A percentile compares a stretch with the other conserved stretches of the same genome.
phyloP scores from a whole-genome alignment of 2,888 invertebrate species.

The Glyphotaelius pellucidus region DNA sequence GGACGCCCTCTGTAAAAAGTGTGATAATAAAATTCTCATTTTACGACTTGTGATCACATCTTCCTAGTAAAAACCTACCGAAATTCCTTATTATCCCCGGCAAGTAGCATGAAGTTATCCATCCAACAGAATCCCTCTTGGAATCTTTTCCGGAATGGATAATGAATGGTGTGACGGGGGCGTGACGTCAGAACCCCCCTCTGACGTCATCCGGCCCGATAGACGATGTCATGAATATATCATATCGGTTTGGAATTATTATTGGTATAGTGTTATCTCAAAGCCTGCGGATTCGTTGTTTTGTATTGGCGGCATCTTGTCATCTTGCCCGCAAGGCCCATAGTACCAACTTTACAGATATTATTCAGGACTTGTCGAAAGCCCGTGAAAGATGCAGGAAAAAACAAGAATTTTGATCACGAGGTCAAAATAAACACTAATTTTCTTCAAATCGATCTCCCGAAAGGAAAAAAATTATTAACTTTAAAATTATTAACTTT shows the following conservation, averaged over 20 bases:
- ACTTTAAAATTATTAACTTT: no score
- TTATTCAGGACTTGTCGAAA: not conserved
- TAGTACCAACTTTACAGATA: not conserved
- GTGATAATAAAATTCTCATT: not conserved
- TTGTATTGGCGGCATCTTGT: not conserved
- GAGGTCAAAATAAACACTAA: not conserved
- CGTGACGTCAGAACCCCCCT: slow-evolving; percentile 28
- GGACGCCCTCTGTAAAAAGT: not conserved
- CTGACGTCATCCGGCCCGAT: slow-evolving; percentile 22
- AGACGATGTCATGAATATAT: slow-evolving; percentile 38
- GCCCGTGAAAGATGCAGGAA: not conserved
- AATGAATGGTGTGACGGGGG: slow-evolving; percentile 24
- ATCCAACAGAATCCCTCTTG: slow-evolving; percentile 7
- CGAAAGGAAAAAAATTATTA: no score
- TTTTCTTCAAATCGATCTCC: no score
- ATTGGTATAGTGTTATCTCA: not conserved
- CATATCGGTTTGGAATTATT: slow-evolving; percentile 5
- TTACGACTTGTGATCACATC: not conserved
- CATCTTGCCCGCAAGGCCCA: not conserved
- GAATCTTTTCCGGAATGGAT: slow-evolving; percentile 29
- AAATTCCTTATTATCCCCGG: not conserved
- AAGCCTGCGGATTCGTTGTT: not conserved
- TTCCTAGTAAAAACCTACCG: not conserved
- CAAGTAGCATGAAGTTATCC: slow-evolving; percentile 13
- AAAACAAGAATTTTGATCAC: not conserved